These are phyloP conservation scores for Leucophenga montana DNA, from an alignment of 2,888 invertebrate species.

Conservation along the genomic window DNA sequence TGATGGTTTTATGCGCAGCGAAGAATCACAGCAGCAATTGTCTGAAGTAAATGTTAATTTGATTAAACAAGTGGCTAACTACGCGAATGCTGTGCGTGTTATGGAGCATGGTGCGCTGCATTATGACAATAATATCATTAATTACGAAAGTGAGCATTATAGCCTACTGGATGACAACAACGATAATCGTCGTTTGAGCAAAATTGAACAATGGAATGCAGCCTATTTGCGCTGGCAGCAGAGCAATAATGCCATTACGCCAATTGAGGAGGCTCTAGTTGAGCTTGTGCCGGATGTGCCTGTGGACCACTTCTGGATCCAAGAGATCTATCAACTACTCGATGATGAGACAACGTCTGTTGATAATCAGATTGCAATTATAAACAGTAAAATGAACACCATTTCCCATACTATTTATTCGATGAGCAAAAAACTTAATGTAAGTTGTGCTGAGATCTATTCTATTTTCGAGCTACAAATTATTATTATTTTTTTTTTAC, in stretches of 20 bases:
- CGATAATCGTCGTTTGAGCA: slow-evolving; percentile 45
- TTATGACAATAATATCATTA: too few relatives aligned
- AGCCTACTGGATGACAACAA: slow-evolving; percentile 32
- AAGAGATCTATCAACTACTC: slow-evolving; percentile 80
- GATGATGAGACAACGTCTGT: slow-evolving; percentile 79
- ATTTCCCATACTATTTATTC: slow-evolving; percentile 74
- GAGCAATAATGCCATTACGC: slow-evolving; percentile 74
- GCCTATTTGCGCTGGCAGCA: slow-evolving; percentile 48
- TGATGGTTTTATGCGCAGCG: slow-evolving; percentile 47
- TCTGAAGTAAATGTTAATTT: slow-evolving; percentile 56
- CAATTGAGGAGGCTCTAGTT: slow-evolving; percentile 86
- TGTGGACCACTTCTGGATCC: slow-evolving; percentile 82
- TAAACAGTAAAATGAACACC: slow-evolving; percentile 65
- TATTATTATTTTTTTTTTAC: slow-evolving; percentile 4
- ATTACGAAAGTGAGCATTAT: slow-evolving; percentile 30
- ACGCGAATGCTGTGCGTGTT: slow-evolving; percentile 56
- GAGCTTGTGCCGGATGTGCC: slow-evolving; percentile 82
- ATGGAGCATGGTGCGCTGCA: slow-evolving; percentile 43
- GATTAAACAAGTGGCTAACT: slow-evolving; percentile 75
- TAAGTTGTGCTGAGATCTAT: slow-evolving; percentile 33
- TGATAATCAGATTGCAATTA: slow-evolving; percentile 75
- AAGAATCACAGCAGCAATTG: slow-evolving; percentile 75
- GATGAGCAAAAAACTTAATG: slow-evolving; percentile 73
- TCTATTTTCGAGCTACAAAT: too few relatives aligned
- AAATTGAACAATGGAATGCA: slow-evolving; percentile 60